phyloP scores from a whole-genome alignment of 1,140 invertebrate genomes.

The Whitmania pigra region DNA sequence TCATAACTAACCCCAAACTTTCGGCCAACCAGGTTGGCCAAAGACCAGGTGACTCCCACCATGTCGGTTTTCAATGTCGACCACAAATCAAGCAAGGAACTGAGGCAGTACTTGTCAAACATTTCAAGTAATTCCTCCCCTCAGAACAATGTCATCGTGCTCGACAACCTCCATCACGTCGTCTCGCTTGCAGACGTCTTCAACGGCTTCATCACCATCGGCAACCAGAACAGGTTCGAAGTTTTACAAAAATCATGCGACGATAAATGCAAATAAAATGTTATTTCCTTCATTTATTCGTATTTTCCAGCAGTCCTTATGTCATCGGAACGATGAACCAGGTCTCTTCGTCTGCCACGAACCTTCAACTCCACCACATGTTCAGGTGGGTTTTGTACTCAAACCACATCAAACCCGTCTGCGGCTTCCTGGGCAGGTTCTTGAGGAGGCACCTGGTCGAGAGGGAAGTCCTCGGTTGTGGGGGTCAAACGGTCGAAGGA shows the following conservation, averaged over 20 bases:
- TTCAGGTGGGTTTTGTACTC: constrained; percentile 77
- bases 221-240: constrained; percentile 48
- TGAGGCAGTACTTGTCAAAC: constrained; percentile 76
- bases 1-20: neutral
- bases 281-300: neutral
- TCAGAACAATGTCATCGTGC: constrained; percentile 64
- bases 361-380: constrained; percentile 86
- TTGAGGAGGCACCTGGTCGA: constrained; percentile 72
- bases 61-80: constrained; percentile 62
- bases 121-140: constrained; percentile 63
- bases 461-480: constrained; percentile 52
- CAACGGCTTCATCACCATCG: constrained; percentile 65
- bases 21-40: constrained; percentile 39
- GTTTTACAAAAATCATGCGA: neutral
- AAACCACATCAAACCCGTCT: constrained; percentile 93
- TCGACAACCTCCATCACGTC: constrained; percentile 90
- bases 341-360: constrained; percentile 78
- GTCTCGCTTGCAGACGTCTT: constrained; percentile 72
- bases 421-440: constrained; percentile 80
- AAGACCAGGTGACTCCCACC: constrained; percentile 39
- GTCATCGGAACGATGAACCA: constrained; percentile 89
- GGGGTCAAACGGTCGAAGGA: neutral
- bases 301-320: constrained; percentile 40
- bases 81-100: constrained; percentile 82
- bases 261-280: neutral